Conservation (phyloP, 2,888 invertebrate species). For the Drosophila hawaiiensis region DNA sequence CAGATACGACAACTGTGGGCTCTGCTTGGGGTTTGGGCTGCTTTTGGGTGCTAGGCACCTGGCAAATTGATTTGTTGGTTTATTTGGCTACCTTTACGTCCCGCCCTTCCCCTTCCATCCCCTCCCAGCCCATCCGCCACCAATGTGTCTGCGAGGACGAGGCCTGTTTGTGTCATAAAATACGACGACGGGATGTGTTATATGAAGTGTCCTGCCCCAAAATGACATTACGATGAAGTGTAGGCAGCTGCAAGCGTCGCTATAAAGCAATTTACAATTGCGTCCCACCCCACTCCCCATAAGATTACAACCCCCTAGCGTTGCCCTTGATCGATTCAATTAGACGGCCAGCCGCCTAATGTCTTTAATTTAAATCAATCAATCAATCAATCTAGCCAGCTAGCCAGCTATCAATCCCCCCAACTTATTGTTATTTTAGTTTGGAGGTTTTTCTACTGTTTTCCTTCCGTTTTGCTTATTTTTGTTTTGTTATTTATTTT, state of each 20-base stretch:
- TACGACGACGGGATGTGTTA: constrained; percentile 69
- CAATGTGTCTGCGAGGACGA: constrained; percentile 18
- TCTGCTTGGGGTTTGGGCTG: constrained; percentile 18
- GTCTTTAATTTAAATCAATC: constrained; percentile 81
- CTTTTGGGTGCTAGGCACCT: constrained; percentile 62
- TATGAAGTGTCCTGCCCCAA: constrained; percentile 72
- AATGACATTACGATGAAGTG: constrained; percentile 81
- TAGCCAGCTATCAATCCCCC: constrained; percentile 16
- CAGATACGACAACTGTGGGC: constrained; percentile 44
- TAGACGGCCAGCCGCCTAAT: constrained; percentile 70
- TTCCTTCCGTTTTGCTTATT: constrained; percentile 12
- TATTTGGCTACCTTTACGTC: constrained; percentile 58
- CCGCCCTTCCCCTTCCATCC: background rate
- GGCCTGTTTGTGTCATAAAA: constrained; percentile 80
- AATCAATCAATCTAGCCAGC: constrained; percentile 66
- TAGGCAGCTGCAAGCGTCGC: constrained; percentile 50
- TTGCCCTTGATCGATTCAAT: constrained; percentile 70
- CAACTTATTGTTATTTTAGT: constrained; percentile 56
- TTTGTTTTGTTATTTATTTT: constrained; percentile 1
- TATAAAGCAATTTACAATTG: constrained; percentile 80
- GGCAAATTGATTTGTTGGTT: constrained; percentile 81
- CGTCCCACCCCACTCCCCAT: too few species aligned
- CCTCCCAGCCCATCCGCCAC: background rate
- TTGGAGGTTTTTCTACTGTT: constrained; percentile 24
- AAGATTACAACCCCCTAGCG: background rate